Conservation (phyloP, 2,888 invertebrate genomes). For the Acronicta aceris region DNA sequence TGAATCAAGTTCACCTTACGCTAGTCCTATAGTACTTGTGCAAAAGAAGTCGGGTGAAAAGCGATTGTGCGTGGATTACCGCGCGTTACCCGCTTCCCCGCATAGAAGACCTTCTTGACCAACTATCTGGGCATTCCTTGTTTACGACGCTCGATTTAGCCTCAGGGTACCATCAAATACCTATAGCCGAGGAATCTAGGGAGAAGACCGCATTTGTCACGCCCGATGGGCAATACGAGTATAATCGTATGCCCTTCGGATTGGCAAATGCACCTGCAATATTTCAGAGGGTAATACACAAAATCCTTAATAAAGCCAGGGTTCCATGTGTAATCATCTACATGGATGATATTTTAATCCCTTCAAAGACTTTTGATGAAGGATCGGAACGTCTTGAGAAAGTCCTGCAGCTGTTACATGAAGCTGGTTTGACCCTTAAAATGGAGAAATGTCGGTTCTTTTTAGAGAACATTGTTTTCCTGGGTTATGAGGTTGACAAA, state of each 20-base stretch:
- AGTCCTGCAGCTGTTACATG: too few relatives aligned
- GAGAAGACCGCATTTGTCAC: not conserved
- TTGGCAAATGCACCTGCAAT: conserved; percentile 5
- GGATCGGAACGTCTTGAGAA: too few relatives aligned
- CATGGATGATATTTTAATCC: not conserved
- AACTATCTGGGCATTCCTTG: not conserved
- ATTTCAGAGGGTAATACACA: conserved; percentile 3
- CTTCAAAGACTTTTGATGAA: too few relatives aligned
- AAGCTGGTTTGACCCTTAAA: too few relatives aligned
- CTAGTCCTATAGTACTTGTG: conserved; percentile 3
- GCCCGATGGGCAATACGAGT: conserved; percentile 2
- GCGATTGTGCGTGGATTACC: conserved; percentile 1
- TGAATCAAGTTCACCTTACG: not conserved
- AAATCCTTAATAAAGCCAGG: not conserved
- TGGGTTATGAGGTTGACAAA: not conserved
- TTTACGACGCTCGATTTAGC: not conserved
- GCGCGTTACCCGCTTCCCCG: not conserved
- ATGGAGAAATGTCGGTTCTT: too few relatives aligned
- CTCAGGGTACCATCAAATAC: not conserved
- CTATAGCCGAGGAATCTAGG: not conserved
- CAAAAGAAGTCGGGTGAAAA: conserved; percentile 6
- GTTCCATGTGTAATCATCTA: not conserved
- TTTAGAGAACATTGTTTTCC: too few relatives aligned
- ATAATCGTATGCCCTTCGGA: conserved; percentile 2
- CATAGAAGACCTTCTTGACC: not conserved